phyloP scores from a whole-genome alignment of 1,140 invertebrate genomes.

The Mya arenaria region DNA sequence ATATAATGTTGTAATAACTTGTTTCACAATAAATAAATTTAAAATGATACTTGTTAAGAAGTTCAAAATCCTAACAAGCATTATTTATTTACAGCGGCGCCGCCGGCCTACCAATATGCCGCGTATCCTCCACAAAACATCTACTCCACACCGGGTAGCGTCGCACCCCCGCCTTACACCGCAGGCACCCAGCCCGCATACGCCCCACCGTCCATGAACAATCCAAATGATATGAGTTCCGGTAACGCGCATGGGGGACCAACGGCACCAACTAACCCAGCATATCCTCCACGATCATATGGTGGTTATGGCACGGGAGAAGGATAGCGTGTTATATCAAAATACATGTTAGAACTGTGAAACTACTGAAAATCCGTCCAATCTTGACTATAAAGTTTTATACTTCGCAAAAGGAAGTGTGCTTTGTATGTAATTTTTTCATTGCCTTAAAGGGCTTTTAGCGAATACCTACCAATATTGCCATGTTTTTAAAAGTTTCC shows the following conservation, averaged over 20 bases:
- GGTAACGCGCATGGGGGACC: neutral
- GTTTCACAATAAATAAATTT: too few species aligned
- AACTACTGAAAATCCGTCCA: too few species aligned
- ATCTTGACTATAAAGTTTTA: too few species aligned
- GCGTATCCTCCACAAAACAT: neutral
- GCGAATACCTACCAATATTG: too few species aligned
- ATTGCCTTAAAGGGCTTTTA: too few species aligned
- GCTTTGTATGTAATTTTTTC: too few species aligned
- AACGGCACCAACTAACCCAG: neutral
- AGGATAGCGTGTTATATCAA: neutral
- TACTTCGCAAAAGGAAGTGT: too few species aligned
- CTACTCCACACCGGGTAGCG: neutral
- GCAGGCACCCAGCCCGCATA: slow-evolving; percentile 12
- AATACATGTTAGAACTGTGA: too few species aligned
- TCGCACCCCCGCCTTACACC: slow-evolving; percentile 24
- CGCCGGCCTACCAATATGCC: slow-evolving; percentile 1
- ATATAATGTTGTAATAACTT: too few species aligned
- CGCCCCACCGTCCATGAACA: neutral
- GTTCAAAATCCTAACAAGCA: neutral
- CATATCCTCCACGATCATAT: neutral
- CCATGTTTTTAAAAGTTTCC: too few species aligned
- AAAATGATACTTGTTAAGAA: neutral
- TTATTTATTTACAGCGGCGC: neutral
- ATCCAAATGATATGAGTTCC: neutral
- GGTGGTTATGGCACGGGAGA: slow-evolving; percentile 24